Evolutionary conservation across 30 jellyfish, hydroid and myxozoan genomes (phyloP).

Genomic region (Rhopilema esculentum): DNA sequence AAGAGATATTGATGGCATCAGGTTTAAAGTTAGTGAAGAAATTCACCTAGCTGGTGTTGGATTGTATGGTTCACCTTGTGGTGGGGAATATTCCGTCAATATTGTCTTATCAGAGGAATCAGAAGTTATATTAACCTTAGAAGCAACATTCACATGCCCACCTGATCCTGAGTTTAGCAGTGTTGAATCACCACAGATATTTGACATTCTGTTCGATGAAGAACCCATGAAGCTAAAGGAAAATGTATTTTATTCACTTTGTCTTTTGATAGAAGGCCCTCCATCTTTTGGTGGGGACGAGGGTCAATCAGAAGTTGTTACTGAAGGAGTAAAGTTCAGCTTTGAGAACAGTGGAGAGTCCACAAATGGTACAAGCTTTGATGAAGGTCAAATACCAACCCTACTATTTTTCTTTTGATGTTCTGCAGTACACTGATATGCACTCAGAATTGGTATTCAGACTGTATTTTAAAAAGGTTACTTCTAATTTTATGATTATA

Average conservation of each 20-base stretch:
- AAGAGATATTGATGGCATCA: constrained; percentile 87
- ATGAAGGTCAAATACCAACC: constrained; percentile 98
- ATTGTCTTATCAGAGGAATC: constrained; percentile 62
- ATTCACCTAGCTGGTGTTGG: constrained; percentile 92
- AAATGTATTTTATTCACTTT: constrained; percentile 65
- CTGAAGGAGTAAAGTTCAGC: constrained; percentile 88
- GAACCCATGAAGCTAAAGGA: constrained; percentile 88
- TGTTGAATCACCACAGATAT: constrained; percentile 83
- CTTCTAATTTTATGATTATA: background rate
- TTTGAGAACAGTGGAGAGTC: constrained; percentile 97
- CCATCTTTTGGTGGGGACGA: constrained; percentile 99
- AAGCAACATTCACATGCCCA: constrained; percentile 89
- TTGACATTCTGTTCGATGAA: constrained; percentile 85
- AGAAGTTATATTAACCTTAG: constrained; percentile 62
- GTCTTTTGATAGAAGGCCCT: constrained; percentile 96
- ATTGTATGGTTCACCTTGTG: constrained; percentile 96
- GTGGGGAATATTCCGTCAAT: constrained; percentile 89
- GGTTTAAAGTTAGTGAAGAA: constrained; percentile 88
- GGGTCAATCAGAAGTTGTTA: constrained; percentile 81
- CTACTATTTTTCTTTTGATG: constrained; percentile 78
- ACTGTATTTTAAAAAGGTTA: too few species aligned
- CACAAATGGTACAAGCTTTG: constrained; percentile 98
- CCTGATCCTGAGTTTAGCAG: constrained; percentile 92
- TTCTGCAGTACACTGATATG: too few species aligned
- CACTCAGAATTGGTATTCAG: too few species aligned